Conservation (phyloP, 1,140 invertebrate species). For the Ips typographus region DNA sequence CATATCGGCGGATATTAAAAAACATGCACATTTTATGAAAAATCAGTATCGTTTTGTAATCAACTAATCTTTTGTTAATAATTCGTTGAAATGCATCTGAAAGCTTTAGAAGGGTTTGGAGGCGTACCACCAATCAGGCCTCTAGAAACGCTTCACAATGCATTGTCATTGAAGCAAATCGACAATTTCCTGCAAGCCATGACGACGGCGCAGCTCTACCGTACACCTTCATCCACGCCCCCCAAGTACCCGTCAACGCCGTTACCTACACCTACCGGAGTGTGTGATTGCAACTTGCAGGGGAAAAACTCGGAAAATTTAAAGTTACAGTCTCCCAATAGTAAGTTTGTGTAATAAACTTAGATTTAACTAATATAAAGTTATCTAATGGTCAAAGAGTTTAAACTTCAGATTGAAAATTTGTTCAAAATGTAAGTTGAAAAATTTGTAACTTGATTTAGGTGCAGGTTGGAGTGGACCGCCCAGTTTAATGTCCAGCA, state of each 20-base stretch:
- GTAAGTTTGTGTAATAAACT: constrained; percentile 49
- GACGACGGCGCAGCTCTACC: constrained; percentile 67
- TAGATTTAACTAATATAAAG: neutral
- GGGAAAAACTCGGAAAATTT: constrained; percentile 40
- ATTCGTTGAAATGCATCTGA: too few species aligned
- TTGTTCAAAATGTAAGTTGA: too few species aligned
- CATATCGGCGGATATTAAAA: too few species aligned
- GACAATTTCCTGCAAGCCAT: constrained; percentile 85
- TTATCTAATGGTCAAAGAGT: neutral
- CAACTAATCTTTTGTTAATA: too few species aligned
- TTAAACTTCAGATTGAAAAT: too few species aligned
- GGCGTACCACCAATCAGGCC: constrained; percentile 92
- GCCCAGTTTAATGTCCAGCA: constrained; percentile 62
- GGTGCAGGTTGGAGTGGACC: constrained; percentile 62
- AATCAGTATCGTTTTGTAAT: too few species aligned
- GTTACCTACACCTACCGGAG: constrained; percentile 52
- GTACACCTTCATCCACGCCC: constrained; percentile 71
- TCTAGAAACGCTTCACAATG: constrained; percentile 94
- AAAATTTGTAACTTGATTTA: constrained; percentile 19
- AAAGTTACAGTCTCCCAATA: constrained; percentile 52
- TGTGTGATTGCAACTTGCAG: constrained; percentile 12
- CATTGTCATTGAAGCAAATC: constrained; percentile 85
- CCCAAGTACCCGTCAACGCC: constrained; percentile 63
- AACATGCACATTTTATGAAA: too few species aligned
- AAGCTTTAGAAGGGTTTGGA: constrained; percentile 76